Percentiles rank a stretch among this genome's conserved stretches.
phyloP scores from a whole-genome alignment of 2,888 invertebrate genomes.

The Diadegma fenestrale region DNA sequence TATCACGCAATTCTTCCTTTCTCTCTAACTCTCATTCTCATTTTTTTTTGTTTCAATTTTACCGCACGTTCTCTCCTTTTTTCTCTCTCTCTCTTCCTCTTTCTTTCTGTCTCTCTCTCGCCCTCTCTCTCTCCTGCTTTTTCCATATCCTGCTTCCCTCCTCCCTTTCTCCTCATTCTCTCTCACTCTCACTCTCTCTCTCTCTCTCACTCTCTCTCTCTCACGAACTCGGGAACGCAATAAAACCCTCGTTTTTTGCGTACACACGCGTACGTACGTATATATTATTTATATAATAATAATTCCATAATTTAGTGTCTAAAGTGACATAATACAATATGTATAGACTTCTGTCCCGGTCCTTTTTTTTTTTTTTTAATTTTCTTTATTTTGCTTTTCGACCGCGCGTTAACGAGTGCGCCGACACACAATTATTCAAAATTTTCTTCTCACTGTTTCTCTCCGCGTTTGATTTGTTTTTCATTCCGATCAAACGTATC shows the following conservation, averaged over 20 bases:
- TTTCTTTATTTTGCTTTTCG: constrained; percentile 38
- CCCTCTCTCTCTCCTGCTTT: constrained; percentile 57
- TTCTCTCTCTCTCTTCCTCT: constrained; percentile 35
- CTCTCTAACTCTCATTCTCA: constrained; percentile 68
- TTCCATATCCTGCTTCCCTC: background rate
- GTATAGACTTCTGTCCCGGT: constrained; percentile 72
- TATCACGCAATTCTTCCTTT: constrained; percentile 84
- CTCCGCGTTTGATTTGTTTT: background rate
- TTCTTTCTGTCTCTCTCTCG: constrained; percentile 71
- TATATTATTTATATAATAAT: constrained; percentile 68
- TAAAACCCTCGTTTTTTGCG: constrained; percentile 67
- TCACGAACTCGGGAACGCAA: constrained; percentile 67
- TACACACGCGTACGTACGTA: constrained; percentile 82
- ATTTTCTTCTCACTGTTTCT: constrained; percentile 2
- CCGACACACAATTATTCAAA: constrained; percentile 26
- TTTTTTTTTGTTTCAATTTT: constrained; percentile 66
- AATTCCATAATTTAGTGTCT: constrained; percentile 69
- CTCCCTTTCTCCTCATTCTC: constrained; percentile 1
- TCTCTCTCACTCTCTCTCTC: constrained; percentile 54
- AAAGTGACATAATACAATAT: constrained; percentile 74
- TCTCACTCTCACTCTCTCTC: constrained; percentile 47
- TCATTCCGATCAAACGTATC: constrained; percentile 37
- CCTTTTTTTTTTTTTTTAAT: constrained; percentile 40
- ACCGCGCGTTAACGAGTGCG: constrained; percentile 44
- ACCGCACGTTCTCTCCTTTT: constrained; percentile 27